These are phyloP conservation scores for Urocyon cinereoargenteus DNA, from an alignment of 2,797 vertebrate genomes.

Conservation along the genomic window DNA sequence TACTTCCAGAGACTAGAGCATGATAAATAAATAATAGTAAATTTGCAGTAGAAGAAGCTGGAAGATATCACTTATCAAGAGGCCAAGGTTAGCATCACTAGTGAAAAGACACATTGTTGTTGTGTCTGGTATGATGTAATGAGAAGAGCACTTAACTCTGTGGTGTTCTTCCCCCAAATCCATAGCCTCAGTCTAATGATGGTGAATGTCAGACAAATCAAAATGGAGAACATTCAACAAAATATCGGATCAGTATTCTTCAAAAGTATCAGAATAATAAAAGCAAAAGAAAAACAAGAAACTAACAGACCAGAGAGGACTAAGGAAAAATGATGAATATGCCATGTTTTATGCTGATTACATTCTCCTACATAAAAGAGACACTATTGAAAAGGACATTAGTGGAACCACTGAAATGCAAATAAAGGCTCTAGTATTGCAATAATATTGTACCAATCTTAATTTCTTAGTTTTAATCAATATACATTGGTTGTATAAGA, in stretches of 20 bases:
- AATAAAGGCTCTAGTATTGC: no score
- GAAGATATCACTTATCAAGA: neutral
- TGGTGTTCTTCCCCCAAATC: neutral
- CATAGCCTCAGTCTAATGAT: neutral
- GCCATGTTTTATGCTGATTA: no score
- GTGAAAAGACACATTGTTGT: neutral
- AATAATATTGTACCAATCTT: no score
- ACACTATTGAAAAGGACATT: neutral
- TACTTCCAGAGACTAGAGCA: neutral
- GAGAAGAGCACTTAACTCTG: neutral
- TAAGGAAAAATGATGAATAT: neutral
- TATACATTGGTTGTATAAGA: neutral
- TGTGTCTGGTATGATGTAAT: rapidly evolving
- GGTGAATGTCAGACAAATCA: neutral
- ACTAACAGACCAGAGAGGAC: neutral
- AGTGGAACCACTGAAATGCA: neutral
- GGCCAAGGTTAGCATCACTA: rapidly evolving
- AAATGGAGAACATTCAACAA: neutral
- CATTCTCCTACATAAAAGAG: neutral
- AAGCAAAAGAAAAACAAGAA: neutral
- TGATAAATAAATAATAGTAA: neutral
- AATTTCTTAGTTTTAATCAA: neutral
- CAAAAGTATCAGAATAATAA: neutral
- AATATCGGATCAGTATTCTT: neutral
- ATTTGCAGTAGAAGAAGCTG: neutral